A percentile compares a stretch with the other conserved stretches of the same genome.
Conservation (phyloP, 2,113 vertebrate species). For the Cyphotilapia sp. region DNA sequence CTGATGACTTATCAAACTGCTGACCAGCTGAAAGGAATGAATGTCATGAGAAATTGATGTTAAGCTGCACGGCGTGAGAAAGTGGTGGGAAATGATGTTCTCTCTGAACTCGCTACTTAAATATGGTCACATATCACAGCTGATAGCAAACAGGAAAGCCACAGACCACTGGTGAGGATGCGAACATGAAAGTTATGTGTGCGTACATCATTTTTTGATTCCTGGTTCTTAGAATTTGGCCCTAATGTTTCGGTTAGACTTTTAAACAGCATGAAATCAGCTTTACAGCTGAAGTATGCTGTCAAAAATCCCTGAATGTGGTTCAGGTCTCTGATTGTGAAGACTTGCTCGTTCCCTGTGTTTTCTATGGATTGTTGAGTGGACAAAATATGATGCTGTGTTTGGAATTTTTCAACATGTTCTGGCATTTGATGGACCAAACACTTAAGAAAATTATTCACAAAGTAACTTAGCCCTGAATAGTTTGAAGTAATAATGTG, state of each 20-base stretch:
- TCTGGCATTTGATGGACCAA: not conserved
- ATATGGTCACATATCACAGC: not conserved
- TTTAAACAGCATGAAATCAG: not conserved
- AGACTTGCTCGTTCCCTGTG: not conserved
- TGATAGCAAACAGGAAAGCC: not conserved
- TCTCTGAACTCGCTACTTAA: not conserved
- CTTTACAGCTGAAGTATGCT: not conserved
- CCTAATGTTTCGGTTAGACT: not conserved
- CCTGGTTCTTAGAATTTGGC: not conserved
- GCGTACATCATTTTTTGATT: not conserved
- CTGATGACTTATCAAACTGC: not conserved
- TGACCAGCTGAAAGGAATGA: not conserved
- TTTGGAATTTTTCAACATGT: not conserved
- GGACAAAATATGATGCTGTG: not conserved
- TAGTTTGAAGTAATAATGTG: not conserved
- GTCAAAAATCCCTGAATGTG: not conserved
- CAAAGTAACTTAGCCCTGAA: not conserved
- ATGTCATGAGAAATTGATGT: not conserved
- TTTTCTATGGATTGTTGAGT: not conserved
- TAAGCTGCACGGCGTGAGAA: fast-evolving
- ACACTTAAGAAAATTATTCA: not conserved
- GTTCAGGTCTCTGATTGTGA: not conserved
- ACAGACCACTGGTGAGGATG: not conserved
- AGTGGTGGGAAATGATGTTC: not conserved
- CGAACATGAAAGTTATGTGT: not conserved